These are phyloP conservation scores for Balaeniceps rex DNA, from an alignment of 2,113 vertebrate genomes.

Conservation along the genomic window DNA sequence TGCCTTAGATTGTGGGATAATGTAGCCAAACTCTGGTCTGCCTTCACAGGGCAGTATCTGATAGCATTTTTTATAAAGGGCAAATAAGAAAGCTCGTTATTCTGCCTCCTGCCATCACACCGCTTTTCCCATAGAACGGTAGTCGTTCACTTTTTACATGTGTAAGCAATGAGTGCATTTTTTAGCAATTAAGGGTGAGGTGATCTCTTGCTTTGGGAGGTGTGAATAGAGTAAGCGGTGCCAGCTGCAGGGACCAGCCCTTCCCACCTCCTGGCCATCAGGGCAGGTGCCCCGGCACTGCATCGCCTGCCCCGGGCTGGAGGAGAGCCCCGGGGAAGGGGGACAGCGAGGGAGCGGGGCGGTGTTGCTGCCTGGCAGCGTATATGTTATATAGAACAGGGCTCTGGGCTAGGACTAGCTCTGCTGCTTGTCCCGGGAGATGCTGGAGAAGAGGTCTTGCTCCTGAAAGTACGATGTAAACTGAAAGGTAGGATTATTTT, in stretches of 20 bases:
- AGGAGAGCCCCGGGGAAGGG: neutral
- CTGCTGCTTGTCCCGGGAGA: neutral
- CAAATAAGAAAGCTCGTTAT: neutral
- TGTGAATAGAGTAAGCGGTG: neutral
- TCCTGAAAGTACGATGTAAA: fast-evolving
- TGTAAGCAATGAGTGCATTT: neutral
- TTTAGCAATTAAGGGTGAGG: no score
- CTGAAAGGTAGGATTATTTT: neutral
- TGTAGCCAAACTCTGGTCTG: neutral
- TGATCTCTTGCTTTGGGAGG: neutral
- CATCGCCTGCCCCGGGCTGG: neutral
- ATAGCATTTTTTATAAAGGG: neutral
- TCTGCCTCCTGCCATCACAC: neutral
- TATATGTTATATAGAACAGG: fast-evolving
- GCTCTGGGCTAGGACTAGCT: fast-evolving
- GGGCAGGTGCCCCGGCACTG: no score
- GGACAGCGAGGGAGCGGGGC: no score
- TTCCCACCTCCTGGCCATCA: neutral
- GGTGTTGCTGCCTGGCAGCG: neutral
- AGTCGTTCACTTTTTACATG: fast-evolving
- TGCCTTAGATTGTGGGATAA: neutral
- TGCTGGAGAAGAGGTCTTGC: neutral
- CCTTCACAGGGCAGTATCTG: neutral
- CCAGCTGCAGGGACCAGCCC: neutral
- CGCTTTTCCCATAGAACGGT: fast-evolving